These are phyloP conservation scores for Orchestia grillus DNA, from an alignment of 1,140 invertebrate species.

Conservation along the genomic window DNA sequence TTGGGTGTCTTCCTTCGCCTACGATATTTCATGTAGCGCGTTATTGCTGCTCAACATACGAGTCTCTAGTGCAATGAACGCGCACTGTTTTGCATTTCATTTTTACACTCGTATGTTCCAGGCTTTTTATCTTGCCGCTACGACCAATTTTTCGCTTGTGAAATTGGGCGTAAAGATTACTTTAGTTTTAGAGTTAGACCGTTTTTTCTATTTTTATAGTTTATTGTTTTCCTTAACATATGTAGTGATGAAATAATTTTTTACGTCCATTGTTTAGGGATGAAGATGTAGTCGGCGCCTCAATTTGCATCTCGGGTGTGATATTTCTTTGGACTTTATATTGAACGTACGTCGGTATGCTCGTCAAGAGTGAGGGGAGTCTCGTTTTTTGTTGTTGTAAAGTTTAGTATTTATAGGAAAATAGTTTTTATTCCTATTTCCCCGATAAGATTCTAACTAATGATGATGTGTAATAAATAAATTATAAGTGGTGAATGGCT, in stretches of 20 bases:
- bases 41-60: too few species aligned
- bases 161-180: not conserved
- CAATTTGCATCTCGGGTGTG: not conserved
- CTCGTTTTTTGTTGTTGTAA: too few species aligned
- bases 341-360: too few species aligned
- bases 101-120: not conserved
- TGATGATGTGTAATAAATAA: too few species aligned
- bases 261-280: not conserved
- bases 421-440: too few species aligned
- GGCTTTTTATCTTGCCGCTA: not conserved
- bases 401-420: too few species aligned
- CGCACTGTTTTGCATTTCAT: not conserved
- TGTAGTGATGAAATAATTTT: not conserved
- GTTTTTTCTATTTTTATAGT: not conserved
- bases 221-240: not conserved
- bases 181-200: not conserved
- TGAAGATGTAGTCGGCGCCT: not conserved
- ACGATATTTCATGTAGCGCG: too few species aligned
- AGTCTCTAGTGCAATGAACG: too few species aligned
- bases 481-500: too few species aligned
- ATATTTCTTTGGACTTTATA: not conserved
- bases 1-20: too few species aligned
- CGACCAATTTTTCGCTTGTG: not conserved
- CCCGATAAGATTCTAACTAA: too few species aligned
- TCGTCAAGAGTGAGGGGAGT: too few species aligned